Evolutionary conservation across 2,797 vertebrate species (phyloP).

Genomic region (Ceryle rudis): DNA sequence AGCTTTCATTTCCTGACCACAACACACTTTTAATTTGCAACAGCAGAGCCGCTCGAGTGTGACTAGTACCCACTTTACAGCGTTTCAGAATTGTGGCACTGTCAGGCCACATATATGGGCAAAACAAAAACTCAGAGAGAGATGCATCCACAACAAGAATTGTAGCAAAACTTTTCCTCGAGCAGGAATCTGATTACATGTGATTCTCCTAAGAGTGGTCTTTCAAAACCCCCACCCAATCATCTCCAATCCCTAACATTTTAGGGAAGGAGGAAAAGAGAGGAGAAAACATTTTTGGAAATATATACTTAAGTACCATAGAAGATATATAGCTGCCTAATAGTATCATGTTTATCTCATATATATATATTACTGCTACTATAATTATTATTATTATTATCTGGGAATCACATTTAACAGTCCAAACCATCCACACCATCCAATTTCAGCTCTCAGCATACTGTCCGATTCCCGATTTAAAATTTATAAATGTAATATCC

Average conservation of each 20-base stretch:
- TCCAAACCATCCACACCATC: conserved; percentile 79
- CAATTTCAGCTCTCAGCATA: conserved; percentile 84
- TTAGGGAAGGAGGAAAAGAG: neutral
- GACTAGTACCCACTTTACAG: conserved; percentile 79
- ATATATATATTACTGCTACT: conserved; percentile 57
- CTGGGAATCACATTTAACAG: conserved; percentile 78
- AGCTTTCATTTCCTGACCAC: conserved; percentile 89
- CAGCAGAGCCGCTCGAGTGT: conserved; percentile 83
- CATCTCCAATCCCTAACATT: conserved; percentile 53
- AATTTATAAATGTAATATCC: conserved; percentile 91
- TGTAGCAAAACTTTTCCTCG: conserved; percentile 44
- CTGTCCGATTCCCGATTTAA: conserved; percentile 85
- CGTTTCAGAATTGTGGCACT: conserved; percentile 71
- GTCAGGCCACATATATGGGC: conserved; percentile 73
- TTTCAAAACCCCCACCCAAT: conserved; percentile 37
- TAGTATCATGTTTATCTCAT: conserved; percentile 63
- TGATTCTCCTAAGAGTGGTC: conserved; percentile 7
- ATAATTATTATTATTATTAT: conserved; percentile 74
- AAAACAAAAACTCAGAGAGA: conserved; percentile 75
- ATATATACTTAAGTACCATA: conserved; percentile 48
- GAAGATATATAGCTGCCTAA: conserved; percentile 58
- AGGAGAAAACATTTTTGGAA: conserved; percentile 50
- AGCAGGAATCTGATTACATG: conserved; percentile 1
- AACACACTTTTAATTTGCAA: conserved; percentile 88
- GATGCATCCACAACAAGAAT: conserved; percentile 39